Percentiles rank a stretch among this genome's conserved stretches.
These are phyloP conservation scores for Zaprionus africanus DNA, from an alignment of 1,140 invertebrate species.

Conservation along the genomic window DNA sequence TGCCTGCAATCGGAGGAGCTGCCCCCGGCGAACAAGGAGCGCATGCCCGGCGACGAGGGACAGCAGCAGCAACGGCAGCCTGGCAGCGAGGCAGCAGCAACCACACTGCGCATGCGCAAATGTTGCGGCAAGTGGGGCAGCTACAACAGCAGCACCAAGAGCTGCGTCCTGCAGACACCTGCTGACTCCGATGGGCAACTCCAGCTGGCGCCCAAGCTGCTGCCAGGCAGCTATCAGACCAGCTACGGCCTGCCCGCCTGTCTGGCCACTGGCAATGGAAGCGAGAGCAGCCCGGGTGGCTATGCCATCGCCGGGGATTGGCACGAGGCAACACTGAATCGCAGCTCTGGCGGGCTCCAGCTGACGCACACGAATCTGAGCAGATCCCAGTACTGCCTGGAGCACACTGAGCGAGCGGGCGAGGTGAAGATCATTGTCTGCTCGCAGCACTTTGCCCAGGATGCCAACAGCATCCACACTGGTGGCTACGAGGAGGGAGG, in stretches of 20 bases:
- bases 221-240: slow-evolving; percentile 60
- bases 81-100: slow-evolving; percentile 18
- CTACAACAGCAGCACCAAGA: slow-evolving; percentile 86
- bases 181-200: slow-evolving; percentile 31
- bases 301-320: slow-evolving; percentile 85
- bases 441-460: slow-evolving; percentile 84
- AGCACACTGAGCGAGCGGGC: slow-evolving; percentile 72
- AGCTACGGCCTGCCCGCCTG: slow-evolving; percentile 85
- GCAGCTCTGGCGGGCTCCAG: slow-evolving; percentile 43
- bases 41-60: slow-evolving; percentile 20
- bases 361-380: slow-evolving; percentile 58
- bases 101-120: slow-evolving; percentile 84
- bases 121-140: slow-evolving; percentile 86
- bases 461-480: slow-evolving; percentile 2
- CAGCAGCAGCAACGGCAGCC: slow-evolving; percentile 56
- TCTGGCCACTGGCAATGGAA: slow-evolving; percentile 23
- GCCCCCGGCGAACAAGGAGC: background rate
- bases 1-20: slow-evolving; percentile 80
- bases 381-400: slow-evolving; percentile 71
- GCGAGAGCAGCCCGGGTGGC: slow-evolving; percentile 49
- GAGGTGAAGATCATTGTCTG: slow-evolving; percentile 88
- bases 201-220: slow-evolving; percentile 42
- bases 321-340: slow-evolving; percentile 72
- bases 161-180: slow-evolving; percentile 67
- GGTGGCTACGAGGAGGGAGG: slow-evolving; percentile 57